Evolutionary conservation across 2,797 vertebrate species (phyloP).

Genomic region (Remorina albescens): DNA sequence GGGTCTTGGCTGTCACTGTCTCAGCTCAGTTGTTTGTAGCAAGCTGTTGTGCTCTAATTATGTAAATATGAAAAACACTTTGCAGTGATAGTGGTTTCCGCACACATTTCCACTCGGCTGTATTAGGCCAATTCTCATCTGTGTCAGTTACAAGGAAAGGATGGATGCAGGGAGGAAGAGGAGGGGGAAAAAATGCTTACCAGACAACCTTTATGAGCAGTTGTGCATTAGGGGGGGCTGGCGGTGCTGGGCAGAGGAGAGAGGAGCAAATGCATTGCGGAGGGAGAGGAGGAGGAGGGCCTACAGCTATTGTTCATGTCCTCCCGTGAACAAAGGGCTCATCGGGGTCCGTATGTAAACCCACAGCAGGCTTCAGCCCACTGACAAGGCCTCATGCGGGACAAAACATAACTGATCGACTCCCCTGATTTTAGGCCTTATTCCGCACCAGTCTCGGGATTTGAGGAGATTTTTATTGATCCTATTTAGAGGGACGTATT

Average conservation of each 20-base stretch:
- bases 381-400: conserved; percentile 83
- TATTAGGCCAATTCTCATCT: conserved; percentile 80
- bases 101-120: conserved; percentile 59
- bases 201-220: conserved; percentile 81
- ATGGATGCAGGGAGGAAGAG: conserved; percentile 68
- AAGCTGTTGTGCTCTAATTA: conserved; percentile 69
- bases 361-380: conserved; percentile 82
- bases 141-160: conserved; percentile 75
- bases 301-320: conserved; percentile 88
- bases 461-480: conserved; percentile 68
- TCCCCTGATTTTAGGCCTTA: conserved; percentile 64
- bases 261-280: conserved; percentile 82
- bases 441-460: conserved; percentile 45
- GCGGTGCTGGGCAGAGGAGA: conserved; percentile 79
- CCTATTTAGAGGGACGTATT: conserved; percentile 73
- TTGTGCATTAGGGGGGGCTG: conserved; percentile 79
- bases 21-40: conserved; percentile 59
- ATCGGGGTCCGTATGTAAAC: conserved; percentile 85
- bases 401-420: conserved; percentile 76
- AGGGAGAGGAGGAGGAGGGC: conserved; percentile 84
- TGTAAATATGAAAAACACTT: conserved; percentile 69
- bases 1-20: conserved; percentile 38
- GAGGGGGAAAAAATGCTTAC: conserved; percentile 75
- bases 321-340: conserved; percentile 87
- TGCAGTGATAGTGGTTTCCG: conserved; percentile 64